Conservation (phyloP, 1,140 invertebrate genomes). For the Xylocopa sonorina region DNA sequence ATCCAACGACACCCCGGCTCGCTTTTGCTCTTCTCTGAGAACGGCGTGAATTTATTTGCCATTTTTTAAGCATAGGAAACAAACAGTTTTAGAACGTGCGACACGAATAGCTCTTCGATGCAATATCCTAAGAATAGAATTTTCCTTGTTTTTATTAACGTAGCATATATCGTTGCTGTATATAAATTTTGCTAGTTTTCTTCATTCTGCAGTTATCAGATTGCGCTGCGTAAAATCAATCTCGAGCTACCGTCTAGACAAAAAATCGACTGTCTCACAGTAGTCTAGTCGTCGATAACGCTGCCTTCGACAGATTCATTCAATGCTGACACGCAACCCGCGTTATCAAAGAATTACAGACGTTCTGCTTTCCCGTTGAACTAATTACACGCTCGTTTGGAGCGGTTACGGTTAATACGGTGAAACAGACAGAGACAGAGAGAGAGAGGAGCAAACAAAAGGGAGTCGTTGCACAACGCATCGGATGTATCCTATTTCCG, state of each 20-base stretch:
- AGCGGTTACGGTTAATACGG: neutral
- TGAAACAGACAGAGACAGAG: neutral
- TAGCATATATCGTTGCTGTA: too few relatives aligned
- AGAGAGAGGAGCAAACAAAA: neutral
- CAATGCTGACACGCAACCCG: neutral
- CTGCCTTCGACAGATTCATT: neutral
- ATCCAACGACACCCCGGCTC: neutral
- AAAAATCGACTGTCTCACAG: neutral
- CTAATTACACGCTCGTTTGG: constrained; percentile 33
- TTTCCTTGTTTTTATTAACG: neutral
- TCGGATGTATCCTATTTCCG: neutral
- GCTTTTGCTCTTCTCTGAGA: too few relatives aligned
- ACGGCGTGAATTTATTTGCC: neutral
- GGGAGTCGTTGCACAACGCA: constrained; percentile 3
- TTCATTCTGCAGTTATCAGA: too few relatives aligned
- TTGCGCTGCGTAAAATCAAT: neutral
- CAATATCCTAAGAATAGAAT: too few relatives aligned
- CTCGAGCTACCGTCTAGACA: too few relatives aligned
- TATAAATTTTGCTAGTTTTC: neutral
- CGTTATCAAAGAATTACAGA: constrained; percentile 19
- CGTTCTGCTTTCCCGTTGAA: neutral
- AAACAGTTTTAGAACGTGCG: too few relatives aligned
- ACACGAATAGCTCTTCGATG: too few relatives aligned
- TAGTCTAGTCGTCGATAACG: neutral
- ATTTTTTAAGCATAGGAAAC: too few relatives aligned